Evolutionary conservation across 2,888 invertebrate genomes (phyloP).

Genomic region (Sepioteuthis lessoniana): DNA sequence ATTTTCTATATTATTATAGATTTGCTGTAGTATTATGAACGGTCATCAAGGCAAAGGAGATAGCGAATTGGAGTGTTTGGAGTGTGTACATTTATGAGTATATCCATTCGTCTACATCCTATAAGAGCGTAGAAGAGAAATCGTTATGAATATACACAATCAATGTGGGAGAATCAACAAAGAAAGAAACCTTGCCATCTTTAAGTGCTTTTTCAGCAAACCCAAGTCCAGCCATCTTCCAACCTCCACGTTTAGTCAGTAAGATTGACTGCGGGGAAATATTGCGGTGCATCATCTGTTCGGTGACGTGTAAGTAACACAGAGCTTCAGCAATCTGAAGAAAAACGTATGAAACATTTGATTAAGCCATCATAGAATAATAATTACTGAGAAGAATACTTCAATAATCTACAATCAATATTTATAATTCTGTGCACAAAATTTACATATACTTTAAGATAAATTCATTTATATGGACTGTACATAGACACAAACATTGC

Average conservation of each 20-base stretch:
- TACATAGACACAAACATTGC: too few relatives aligned
- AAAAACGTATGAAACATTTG: background rate
- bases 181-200: slow-evolving; percentile 69
- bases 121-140: background rate
- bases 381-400: background rate
- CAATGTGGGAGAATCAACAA: slow-evolving; percentile 36
- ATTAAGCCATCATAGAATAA: background rate
- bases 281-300: slow-evolving; percentile 92
- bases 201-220: slow-evolving; percentile 84
- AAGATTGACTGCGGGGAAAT: slow-evolving; percentile 93
- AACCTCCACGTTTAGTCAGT: slow-evolving; percentile 92
- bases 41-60: background rate
- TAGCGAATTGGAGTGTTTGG: too few relatives aligned
- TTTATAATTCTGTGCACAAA: background rate
- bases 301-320: slow-evolving; percentile 90
- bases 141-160: background rate
- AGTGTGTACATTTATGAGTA: too few relatives aligned
- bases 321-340: slow-evolving; percentile 92
- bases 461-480: too few relatives aligned
- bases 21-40: too few relatives aligned
- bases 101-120: background rate
- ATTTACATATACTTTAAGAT: background rate
- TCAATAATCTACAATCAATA: background rate
- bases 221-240: slow-evolving; percentile 96
- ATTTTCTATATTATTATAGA: background rate